Evolutionary conservation across 2,888 invertebrate genomes (phyloP), one percentile per base, ranked within the genome.

Genomic region (Aethes cnicana): DNA sequence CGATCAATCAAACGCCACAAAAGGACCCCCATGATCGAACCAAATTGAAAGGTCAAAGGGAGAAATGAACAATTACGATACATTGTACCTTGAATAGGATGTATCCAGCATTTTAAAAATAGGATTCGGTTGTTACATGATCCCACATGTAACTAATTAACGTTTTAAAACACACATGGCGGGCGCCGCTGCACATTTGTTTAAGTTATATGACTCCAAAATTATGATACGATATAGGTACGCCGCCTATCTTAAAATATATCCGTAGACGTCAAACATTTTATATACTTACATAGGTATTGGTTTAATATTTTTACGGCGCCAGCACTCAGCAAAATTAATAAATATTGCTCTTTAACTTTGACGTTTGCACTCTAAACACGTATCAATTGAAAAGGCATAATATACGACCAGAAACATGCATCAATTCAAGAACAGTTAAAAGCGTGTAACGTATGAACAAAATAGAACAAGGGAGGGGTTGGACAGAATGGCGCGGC

Each of bases 11-110:
- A 59, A 61, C 49, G 57, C 59, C 67, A 64, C 63, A 66, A 66
- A 66, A 59, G 61, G 61, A 64, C 58, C 63, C 68, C 60, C 61
- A 57, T 55, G 37, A 60, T 60, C 50, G 57, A 62, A 57, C 59
- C 53, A 53, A 68, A 77, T 72, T 66, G 63, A 68, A 59, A 59
- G 72, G 76, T 77, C 73, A 71, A 66, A 62, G 43, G 56, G 56
- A 58, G 59, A 60, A 67, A 69, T 72, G 73, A 71, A 71, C 68
- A 52, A 52, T 52, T 52, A 52, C 28, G 32, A 52, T 23, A 26
- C 26, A 42, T 35, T 7, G 25, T 25, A 7, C 8, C 20, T 9
- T 37, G 17, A 14, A 46, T 20, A 50, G 8, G 12, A 25, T 26
- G 8, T 23, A 35, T 17, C 17, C 17, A 20, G 9, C 11, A 21